Percentiles rank a stretch among this genome's conserved stretches.
phyloP scores from a whole-genome alignment of 2,888 invertebrate genomes.

The Polydrusus tereticollis region DNA sequence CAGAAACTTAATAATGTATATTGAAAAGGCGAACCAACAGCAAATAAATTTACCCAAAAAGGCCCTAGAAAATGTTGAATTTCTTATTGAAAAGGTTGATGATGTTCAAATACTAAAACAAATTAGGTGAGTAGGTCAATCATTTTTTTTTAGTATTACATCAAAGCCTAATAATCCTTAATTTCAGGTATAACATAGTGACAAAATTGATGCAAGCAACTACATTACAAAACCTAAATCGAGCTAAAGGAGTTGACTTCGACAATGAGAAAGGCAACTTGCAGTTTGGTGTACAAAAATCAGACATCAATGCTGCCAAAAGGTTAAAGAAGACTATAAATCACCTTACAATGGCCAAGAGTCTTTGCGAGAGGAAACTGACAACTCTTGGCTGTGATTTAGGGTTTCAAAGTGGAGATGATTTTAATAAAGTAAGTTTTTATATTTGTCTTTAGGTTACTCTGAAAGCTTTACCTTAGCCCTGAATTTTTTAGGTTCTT shows the following conservation, averaged over 20 bases:
- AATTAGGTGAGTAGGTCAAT: constrained; percentile 74
- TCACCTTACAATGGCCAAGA: constrained; percentile 84
- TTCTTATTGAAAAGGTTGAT: constrained; percentile 84
- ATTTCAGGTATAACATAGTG: constrained; percentile 83
- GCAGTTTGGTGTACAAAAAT: constrained; percentile 75
- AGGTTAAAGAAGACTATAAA: constrained; percentile 88
- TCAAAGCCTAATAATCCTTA: background rate
- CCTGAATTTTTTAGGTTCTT: constrained; percentile 76
- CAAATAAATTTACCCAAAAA: constrained; percentile 83
- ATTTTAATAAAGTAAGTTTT: constrained; percentile 56
- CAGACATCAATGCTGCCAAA: constrained; percentile 84
- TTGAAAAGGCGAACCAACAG: constrained; percentile 85
- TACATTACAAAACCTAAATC: constrained; percentile 89
- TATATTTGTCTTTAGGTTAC: background rate
- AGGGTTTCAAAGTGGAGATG: constrained; percentile 65
- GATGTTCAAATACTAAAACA: constrained; percentile 87
- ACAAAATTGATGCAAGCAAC: constrained; percentile 96
- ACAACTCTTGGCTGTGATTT: constrained; percentile 83
- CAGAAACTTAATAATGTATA: constrained; percentile 85
- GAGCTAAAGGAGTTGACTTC: constrained; percentile 83
- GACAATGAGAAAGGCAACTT: constrained; percentile 72
- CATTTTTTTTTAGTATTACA: background rate
- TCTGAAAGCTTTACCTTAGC: background rate
- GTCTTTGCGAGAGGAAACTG: constrained; percentile 83
- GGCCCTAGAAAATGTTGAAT: constrained; percentile 91